A percentile compares a stretch with the other conserved stretches of the same genome.
These are phyloP conservation scores for Elanus axillaris DNA, from an alignment of 2,113 vertebrate species.

Conservation along the genomic window DNA sequence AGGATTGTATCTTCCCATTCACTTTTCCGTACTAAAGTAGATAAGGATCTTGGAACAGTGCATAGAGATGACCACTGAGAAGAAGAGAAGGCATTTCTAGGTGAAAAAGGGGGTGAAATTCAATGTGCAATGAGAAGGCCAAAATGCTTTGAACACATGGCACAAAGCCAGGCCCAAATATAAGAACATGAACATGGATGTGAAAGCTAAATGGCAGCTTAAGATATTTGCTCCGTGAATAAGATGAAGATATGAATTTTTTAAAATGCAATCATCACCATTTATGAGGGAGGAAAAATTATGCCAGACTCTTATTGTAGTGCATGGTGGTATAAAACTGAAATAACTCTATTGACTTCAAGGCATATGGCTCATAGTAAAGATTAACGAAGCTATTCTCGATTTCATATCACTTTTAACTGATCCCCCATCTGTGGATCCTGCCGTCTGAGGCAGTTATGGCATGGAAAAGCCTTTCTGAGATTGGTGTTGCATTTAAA, in stretches of 20 bases:
- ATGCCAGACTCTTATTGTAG: not conserved
- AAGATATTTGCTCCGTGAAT: not conserved
- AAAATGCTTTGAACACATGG: not conserved
- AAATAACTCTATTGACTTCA: conserved; percentile 49
- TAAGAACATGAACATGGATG: not conserved
- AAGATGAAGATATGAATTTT: not conserved
- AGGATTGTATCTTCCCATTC: not conserved
- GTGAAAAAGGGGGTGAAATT: not conserved
- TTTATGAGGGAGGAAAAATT: not conserved
- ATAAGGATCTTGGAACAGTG: not conserved
- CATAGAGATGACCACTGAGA: not conserved
- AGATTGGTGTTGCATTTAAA: conserved; percentile 10
- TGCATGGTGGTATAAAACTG: not conserved
- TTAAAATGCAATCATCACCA: not conserved
- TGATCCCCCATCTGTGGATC: conserved; percentile 51
- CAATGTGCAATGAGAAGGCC: not conserved
- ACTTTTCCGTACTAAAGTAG: not conserved
- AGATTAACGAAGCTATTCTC: conserved; percentile 52
- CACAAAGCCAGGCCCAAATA: not conserved
- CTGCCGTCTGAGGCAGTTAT: conserved; percentile 10
- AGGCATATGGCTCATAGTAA: conserved; percentile 58
- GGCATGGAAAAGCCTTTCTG: conserved; percentile 24
- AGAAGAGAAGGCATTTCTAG: not conserved
- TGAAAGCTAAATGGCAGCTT: conserved; percentile 4
- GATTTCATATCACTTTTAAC: conserved; percentile 33